Base-by-base conservation (phyloP, 2,797 vertebrate species). In the Neostethus bicornis region DNA sequence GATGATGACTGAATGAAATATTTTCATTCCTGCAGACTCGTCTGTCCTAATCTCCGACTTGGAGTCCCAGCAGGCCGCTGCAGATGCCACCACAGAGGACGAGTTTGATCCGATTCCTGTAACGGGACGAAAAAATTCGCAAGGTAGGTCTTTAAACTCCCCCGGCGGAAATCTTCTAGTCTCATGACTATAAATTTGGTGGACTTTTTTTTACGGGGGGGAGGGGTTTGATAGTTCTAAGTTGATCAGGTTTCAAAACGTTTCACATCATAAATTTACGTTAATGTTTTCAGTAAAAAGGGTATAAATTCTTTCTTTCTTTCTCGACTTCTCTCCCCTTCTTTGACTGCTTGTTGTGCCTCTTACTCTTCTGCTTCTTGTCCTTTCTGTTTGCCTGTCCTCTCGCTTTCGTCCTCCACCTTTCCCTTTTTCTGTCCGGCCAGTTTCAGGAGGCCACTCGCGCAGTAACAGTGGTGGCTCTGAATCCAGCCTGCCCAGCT, bases 51-150 rank as follows among this genome's bases (percentile, higher is more conserved):
- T 98, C 85, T 94, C 94, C 69, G 96, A 94, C 91, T 94, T 96
- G 53, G 96, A 96, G 89, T 45, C 72, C 3, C 83, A 89, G 61
- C 91, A 89, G 66, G 84, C 89, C 61, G 81, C 87, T 37, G 87
- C 90, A 63, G 95, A 97, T 81, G 93, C 88, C 49, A 90, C 87
- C 73, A 88, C 92, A 24, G 96, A 98, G 90, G 96, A 98, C 78
- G 96, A 98, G 84, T 99, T 99, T 91, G 97, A 99, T 83, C 97
- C 97, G 50, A 99, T 99, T 77, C 97, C 97, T 42, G 96, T 99
- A 75, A 92, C 94, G 53, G 95, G 96, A 84, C 93, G 95, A 80
- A 99, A 98, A 93, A 97, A 94, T 81, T 94, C 95, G 80, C 97
- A 96, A 96, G 97, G 97, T 99, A 94, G 92, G 93, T 61, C 37